A percentile compares a stretch with the other conserved stretches of the same genome.
Evolutionary conservation across 2,797 vertebrate genomes (phyloP).

Genomic region (Propithecus perrieri): DNA sequence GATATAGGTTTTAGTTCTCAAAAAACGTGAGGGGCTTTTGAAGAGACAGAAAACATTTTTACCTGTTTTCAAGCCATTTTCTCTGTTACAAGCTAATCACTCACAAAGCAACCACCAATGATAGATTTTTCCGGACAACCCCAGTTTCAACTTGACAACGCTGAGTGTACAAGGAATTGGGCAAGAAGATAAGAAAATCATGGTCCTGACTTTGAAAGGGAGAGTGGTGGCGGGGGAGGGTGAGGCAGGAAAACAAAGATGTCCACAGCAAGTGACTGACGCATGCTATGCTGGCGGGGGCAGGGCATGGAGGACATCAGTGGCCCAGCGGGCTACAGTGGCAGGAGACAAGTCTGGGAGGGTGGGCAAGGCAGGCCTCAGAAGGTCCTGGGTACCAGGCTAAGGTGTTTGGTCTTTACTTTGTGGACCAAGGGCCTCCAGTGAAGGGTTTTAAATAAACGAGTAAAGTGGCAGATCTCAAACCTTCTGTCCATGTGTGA

Average conservation of each 20-base stretch:
- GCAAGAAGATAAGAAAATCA: neutral
- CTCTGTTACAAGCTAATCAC: neutral
- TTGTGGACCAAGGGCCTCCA: neutral
- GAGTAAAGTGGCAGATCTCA: neutral
- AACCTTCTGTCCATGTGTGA: accelerated
- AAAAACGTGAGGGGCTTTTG: too few species aligned
- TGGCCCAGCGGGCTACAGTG: too few species aligned
- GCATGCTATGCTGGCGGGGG: accelerated
- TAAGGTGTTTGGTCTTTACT: neutral
- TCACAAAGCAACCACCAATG: neutral
- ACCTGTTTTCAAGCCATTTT: too few species aligned
- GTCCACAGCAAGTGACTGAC: neutral
- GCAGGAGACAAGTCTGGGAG: neutral
- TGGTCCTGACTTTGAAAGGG: neutral
- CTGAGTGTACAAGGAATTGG: neutral
- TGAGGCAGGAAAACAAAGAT: neutral
- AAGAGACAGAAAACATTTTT: too few species aligned
- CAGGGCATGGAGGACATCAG: neutral
- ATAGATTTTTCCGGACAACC: neutral
- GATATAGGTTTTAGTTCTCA: too few species aligned
- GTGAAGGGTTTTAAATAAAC: neutral
- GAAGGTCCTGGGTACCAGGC: neutral
- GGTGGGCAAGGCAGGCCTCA: neutral
- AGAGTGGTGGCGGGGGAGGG: too few species aligned
- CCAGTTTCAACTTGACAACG: neutral